Base-by-base conservation (phyloP, 2,113 vertebrate genomes). In the Rhinopomastus cyanomelas region DNA sequence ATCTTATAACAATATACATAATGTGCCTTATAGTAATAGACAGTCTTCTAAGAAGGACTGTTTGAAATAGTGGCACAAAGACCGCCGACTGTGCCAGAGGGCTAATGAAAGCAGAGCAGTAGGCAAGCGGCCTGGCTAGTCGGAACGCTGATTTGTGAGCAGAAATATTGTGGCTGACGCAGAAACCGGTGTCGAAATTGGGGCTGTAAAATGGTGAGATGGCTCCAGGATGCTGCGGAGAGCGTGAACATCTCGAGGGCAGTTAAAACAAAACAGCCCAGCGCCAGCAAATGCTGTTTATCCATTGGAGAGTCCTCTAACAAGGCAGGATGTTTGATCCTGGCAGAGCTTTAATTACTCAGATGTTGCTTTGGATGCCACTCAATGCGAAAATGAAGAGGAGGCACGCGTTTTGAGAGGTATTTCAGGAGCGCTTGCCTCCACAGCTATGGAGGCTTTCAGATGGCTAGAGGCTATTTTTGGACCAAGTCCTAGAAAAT, bases 341-440 rank as follows among this genome's bases (percentile, higher is more conserved):
- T 97, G 97, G 96, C 95, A 97, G 95, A 91, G 93, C 94, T 97
- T 97, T 97, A 97, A 97, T 97, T 97, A 95, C 94, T 97, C 96
- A 95, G 92, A 96, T 81, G 83, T 95, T 97, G 96, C 94, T 92
- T 96, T 96, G 94, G 94, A 96, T 96, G 85, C 57, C 88, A 88
- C 88, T 94, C 74, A 95, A 92, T 84, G 73, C 52, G 94, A 88
- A 96, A 96, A 96, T 88, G 75, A 97, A 95, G 76, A 93, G 84
- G 94, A 95, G 59, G 81, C 93, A 91, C 56, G 65, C 94, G 92
- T 96, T 97, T 95, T 37, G 46, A 90, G 85, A 97, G 86, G 57
- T 93, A 90, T 95, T 97, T 96, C 80, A 95, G 92, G 77, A 94
- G 64, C 96, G 81, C 83, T 96, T 97, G 97, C 91, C 94, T 95